Evolutionary conservation across 1,140 invertebrate species (phyloP).

Genomic region (Drosophila burlai): DNA sequence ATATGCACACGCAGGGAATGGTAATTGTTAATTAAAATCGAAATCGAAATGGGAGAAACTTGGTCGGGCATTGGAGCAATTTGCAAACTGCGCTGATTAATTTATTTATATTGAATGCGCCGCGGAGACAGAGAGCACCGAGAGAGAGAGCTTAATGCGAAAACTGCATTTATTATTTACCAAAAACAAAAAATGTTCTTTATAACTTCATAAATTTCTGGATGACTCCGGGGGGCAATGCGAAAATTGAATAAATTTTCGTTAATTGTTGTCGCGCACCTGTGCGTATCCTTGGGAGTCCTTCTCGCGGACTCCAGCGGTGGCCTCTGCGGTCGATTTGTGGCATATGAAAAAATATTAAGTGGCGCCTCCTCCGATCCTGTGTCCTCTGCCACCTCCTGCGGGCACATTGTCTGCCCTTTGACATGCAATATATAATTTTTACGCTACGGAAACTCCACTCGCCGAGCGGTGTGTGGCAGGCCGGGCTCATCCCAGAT

Average conservation of each 20-base stretch:
- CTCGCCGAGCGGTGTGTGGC: background rate
- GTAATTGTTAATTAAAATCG: conserved; percentile 51
- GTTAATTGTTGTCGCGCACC: conserved; percentile 79
- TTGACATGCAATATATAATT: conserved; percentile 84
- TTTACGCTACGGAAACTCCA: conserved; percentile 52
- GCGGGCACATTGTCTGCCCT: conserved; percentile 72
- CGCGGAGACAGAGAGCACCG: conserved; percentile 13
- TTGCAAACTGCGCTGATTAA: conserved; percentile 43
- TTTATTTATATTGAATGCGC: conserved; percentile 60
- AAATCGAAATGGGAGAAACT: conserved; percentile 50
- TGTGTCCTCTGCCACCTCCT: conserved; percentile 6
- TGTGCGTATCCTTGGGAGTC: conserved; percentile 46
- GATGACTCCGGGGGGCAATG: conserved; percentile 17
- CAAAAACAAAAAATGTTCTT: conserved; percentile 38
- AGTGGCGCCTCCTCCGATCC: conserved; percentile 55
- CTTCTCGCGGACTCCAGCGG: conserved; percentile 40
- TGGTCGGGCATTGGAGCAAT: conserved; percentile 31
- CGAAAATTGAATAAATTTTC: conserved; percentile 79
- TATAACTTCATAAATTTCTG: conserved; percentile 40
- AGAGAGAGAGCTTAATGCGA: conserved; percentile 43
- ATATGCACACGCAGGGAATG: conserved; percentile 19
- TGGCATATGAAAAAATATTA: conserved; percentile 83
- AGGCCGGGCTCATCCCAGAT: conserved; percentile 21
- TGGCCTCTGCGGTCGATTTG: conserved; percentile 78
- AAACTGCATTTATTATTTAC: conserved; percentile 64